A percentile compares a stretch with the other conserved stretches of the same genome.
phyloP scores from a whole-genome alignment of 1,140 invertebrate species.

The Episyrphus balteatus region DNA sequence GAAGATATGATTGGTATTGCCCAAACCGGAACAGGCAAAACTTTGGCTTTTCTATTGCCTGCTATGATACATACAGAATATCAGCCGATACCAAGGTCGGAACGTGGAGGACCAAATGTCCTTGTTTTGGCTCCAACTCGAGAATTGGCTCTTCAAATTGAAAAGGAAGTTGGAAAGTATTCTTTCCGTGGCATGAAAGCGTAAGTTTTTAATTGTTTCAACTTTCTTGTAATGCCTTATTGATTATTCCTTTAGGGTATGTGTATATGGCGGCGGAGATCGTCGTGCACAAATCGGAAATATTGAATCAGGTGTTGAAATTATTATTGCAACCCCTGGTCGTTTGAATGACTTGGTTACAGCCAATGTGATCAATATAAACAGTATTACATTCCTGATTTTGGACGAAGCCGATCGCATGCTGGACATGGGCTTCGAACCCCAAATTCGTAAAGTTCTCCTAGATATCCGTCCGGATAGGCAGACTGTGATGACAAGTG shows the following conservation, averaged over 20 bases:
- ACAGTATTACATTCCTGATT: conserved; percentile 75
- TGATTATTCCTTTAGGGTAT: conserved; percentile 47
- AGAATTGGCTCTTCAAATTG: conserved; percentile 84
- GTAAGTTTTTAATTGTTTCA: conserved; percentile 39
- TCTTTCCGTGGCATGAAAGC: conserved; percentile 70
- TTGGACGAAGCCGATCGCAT: conserved; percentile 86
- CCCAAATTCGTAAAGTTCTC: conserved; percentile 73
- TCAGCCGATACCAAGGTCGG: conserved; percentile 52
- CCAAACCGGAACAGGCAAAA: conserved; percentile 85
- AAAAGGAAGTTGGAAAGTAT: conserved; percentile 80
- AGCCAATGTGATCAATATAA: conserved; percentile 53
- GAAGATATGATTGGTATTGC: conserved; percentile 88
- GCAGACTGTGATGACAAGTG: conserved; percentile 77
- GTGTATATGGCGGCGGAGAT: conserved; percentile 76
- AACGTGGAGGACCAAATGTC: conserved; percentile 71
- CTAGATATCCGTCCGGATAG: conserved; percentile 66
- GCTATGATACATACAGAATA: conserved; percentile 80
- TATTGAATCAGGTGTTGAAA: conserved; percentile 65
- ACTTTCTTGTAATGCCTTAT: background rate
- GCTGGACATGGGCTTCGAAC: conserved; percentile 74
- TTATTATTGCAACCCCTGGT: conserved; percentile 84
- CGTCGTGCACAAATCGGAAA: conserved; percentile 61
- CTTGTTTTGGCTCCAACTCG: conserved; percentile 81
- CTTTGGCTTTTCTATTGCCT: conserved; percentile 81
- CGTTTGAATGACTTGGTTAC: conserved; percentile 69